Evolutionary conservation across 2,888 invertebrate species (phyloP).

Genomic region (Callosobruchus maculatus): DNA sequence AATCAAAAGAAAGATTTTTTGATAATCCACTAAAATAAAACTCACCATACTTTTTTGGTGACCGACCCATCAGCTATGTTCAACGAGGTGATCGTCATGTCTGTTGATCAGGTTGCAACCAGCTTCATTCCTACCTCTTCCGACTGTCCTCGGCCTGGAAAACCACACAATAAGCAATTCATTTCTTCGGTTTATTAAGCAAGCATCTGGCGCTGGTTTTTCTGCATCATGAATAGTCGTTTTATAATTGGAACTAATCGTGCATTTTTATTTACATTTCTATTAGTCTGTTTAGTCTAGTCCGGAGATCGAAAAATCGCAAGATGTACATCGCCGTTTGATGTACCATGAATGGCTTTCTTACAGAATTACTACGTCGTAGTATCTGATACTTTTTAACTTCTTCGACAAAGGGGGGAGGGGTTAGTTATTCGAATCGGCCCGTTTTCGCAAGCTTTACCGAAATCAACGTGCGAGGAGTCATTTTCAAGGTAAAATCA

Average conservation of each 20-base stretch:
- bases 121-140: not conserved
- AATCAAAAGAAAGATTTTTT: no score
- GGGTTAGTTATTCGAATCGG: no score
- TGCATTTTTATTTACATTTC: not conserved
- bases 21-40: slow-evolving; percentile 17
- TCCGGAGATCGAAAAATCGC: not conserved
- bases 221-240: not conserved
- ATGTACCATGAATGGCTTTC: no score
- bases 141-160: not conserved
- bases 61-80: slow-evolving; percentile 39
- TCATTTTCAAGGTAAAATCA: no score
- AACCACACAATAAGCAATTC: not conserved
- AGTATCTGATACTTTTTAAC: no score
- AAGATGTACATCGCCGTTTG: not conserved
- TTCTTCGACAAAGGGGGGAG: no score
- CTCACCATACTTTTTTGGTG: slow-evolving; percentile 32
- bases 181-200: not conserved
- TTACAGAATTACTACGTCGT: no score
- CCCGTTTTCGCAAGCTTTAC: no score
- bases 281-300: not conserved
- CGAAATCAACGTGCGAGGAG: no score
- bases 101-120: not conserved
- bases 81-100: slow-evolving; percentile 39
- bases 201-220: not conserved
- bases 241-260: not conserved